Evolutionary conservation across 1,140 invertebrate genomes (phyloP).

Genomic region (Hylyphantes graminicola): DNA sequence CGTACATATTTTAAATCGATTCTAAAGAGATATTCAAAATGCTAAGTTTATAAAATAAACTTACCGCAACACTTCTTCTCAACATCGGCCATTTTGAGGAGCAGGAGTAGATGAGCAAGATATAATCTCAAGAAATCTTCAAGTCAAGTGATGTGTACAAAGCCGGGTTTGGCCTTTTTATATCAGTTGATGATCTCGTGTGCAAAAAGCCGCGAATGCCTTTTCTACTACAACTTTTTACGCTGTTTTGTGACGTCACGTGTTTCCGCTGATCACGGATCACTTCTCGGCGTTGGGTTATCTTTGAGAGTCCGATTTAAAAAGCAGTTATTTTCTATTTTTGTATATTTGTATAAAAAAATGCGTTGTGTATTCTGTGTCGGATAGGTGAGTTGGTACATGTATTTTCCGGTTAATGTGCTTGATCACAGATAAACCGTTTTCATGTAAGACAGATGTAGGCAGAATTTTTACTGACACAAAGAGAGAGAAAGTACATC

Average conservation of each 20-base stretch:
- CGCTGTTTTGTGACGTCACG: slow-evolving; percentile 16
- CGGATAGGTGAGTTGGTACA: no score
- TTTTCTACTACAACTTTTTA: not conserved
- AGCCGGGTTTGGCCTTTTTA: not conserved
- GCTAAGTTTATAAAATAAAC: not conserved
- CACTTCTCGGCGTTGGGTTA: no score
- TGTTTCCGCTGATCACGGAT: not conserved
- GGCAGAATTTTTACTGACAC: no score
- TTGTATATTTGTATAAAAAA: no score
- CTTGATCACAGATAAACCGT: no score
- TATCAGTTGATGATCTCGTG: slow-evolving; percentile 3
- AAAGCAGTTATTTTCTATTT: no score
- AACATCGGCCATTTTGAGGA: slow-evolving; percentile 26
- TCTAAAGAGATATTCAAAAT: not conserved
- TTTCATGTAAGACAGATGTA: no score
- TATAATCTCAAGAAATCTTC: not conserved
- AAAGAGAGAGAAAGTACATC: no score
- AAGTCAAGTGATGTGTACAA: not conserved
- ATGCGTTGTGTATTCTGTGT: no score
- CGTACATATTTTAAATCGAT: not conserved
- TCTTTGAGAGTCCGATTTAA: no score
- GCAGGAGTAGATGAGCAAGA: not conserved
- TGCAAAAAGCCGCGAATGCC: slow-evolving; percentile 28
- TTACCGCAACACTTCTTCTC: slow-evolving; percentile 30
- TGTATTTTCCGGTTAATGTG: no score